A percentile compares a stretch with the other conserved stretches of the same genome.
phyloP scores from a whole-genome alignment of 2,797 vertebrate species.

The Ataeniobius toweri region DNA sequence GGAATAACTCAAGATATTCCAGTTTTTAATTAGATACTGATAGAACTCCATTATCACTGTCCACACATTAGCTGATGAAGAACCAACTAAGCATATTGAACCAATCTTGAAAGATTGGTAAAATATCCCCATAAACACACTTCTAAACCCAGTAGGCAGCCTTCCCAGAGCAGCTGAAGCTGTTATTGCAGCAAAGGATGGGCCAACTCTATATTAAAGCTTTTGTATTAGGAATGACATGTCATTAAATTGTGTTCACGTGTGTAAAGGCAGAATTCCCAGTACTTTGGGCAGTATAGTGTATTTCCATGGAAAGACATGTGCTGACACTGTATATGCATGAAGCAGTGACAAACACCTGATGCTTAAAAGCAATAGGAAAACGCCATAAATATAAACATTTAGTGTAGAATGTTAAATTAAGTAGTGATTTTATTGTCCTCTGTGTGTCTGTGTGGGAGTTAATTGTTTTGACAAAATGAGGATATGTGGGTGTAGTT shows the following conservation, averaged over 20 bases:
- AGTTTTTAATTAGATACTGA: background rate
- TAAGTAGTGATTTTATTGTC: constrained; percentile 24
- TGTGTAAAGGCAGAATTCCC: background rate
- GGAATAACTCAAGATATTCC: background rate
- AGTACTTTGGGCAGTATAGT: background rate
- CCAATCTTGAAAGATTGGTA: background rate
- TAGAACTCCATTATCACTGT: background rate
- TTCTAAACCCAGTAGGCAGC: constrained; percentile 2
- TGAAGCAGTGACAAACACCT: constrained; percentile 33
- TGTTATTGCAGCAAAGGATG: background rate
- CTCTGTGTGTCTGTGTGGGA: constrained; percentile 16
- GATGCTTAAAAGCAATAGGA: constrained; percentile 40
- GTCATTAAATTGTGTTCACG: background rate
- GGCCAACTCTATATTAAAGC: constrained; percentile 4
- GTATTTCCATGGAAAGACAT: constrained; percentile 4
- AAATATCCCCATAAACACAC: background rate
- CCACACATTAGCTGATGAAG: background rate
- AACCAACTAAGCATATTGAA: background rate
- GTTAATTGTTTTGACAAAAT: constrained; percentile 56
- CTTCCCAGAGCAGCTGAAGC: background rate
- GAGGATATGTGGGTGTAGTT: constrained; percentile 61
- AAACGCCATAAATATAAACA: constrained; percentile 41
- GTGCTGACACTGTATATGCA: constrained; percentile 31
- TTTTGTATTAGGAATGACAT: background rate
- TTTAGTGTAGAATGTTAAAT: constrained; percentile 28